Base-by-base conservation (phyloP, 2,113 vertebrate species). In the Perccottus glenii region DNA sequence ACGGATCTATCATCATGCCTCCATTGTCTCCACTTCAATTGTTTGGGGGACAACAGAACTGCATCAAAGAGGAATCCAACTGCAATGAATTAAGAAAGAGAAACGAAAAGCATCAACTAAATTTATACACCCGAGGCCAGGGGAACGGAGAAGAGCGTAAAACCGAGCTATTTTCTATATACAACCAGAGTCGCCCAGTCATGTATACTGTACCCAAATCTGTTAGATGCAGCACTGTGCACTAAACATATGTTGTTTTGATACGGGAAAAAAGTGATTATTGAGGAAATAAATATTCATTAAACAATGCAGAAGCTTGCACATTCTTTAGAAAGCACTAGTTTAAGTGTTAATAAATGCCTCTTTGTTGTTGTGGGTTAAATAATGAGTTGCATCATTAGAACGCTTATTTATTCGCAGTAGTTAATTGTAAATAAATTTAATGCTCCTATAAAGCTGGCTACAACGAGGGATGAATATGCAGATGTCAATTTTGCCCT, bases 1-100 rank as follows among this genome's bases (percentile, higher is more conserved):
- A 95, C 96, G 94, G 93, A 95, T 97, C 96, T 95, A 98, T 99
- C 97, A 99, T 96, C 94, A 96, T 94, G 95, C 94, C 96, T 97
- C 97, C 95, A 98, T 99, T 99, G 97, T 99, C 96, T 98, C 94
- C 91, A 95, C 93, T 94, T 93, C 90, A 94, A 93, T 97, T 93
- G 93, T 92, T 91, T 89, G 90, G 94, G 94, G 93, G 93, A 94
- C 93, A 93, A 91, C 89, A 91, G 92, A 91, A 88, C 88, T 94
- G 90, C 77, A 91, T 92, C 90, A 94, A 92, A 93, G 86, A 95
- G 92, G 92, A 96, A 95, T 94, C 93, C 94, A 90, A 96, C 93
- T 93, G 94, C 92, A 88, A 85, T 80, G 91, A 94, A 94, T 93
- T 92, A 93, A 92, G 85, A 92, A 91, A 88, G 90, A 91, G 90